phyloP scores from a whole-genome alignment of 2,113 vertebrate species.

The Rhynchomys soricoides region DNA sequence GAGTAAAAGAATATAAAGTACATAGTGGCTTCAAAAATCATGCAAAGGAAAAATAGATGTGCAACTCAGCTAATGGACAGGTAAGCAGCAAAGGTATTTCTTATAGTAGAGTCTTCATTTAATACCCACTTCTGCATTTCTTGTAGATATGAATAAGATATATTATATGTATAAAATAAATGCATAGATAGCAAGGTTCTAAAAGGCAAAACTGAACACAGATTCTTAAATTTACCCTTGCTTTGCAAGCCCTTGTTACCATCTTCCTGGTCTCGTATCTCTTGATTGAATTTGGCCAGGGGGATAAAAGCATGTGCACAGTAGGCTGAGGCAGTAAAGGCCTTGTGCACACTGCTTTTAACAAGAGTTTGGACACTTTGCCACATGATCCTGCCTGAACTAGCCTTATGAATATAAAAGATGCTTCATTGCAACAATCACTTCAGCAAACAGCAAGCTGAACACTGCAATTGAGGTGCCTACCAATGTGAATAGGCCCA shows the following conservation, averaged over 20 bases:
- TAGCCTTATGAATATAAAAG: neutral
- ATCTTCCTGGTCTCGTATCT: neutral
- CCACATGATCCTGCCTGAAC: neutral
- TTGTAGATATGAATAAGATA: neutral
- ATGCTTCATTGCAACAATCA: neutral
- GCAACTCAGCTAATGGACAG: neutral
- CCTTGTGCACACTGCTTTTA: neutral
- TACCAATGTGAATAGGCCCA: neutral
- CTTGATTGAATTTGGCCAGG: neutral
- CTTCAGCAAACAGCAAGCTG: neutral
- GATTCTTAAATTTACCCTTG: neutral
- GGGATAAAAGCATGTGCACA: neutral
- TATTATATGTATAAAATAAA: neutral
- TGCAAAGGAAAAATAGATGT: neutral
- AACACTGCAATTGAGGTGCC: neutral
- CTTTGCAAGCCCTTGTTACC: neutral
- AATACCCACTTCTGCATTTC: neutral
- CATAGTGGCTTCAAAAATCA: neutral
- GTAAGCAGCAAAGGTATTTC: neutral
- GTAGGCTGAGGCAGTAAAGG: neutral
- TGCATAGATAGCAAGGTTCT: neutral
- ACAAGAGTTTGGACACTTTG: neutral
- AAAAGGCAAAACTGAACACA: neutral
- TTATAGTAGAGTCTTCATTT: neutral
- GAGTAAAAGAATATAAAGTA: accelerated